These are phyloP conservation scores for Galleria mellonella DNA, from an alignment of 1,140 invertebrate species.

Conservation along the genomic window DNA sequence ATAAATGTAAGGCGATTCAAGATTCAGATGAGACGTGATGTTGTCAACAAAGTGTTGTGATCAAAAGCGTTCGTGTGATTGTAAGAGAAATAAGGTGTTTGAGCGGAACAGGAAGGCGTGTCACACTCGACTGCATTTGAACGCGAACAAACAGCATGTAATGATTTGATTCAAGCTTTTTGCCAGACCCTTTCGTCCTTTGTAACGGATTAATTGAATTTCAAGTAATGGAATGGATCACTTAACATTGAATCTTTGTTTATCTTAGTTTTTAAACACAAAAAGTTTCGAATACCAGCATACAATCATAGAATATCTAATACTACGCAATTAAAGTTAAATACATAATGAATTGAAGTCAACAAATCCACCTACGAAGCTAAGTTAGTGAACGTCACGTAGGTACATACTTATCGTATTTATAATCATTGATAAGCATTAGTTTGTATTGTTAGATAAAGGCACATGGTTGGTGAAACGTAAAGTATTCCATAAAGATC, in stretches of 20 bases:
- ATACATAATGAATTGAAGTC: too few relatives aligned
- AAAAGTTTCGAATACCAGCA: too few relatives aligned
- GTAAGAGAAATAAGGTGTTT: slow-evolving; percentile 15
- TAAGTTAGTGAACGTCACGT: slow-evolving; percentile 2
- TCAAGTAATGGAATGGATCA: too few relatives aligned
- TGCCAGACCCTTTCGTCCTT: slow-evolving; percentile 41
- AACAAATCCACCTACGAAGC: too few relatives aligned
- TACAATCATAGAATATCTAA: too few relatives aligned
- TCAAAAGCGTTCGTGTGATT: too few relatives aligned
- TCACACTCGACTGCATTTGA: slow-evolving; percentile 24
- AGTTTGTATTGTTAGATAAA: slow-evolving; percentile 6
- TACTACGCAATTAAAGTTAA: too few relatives aligned
- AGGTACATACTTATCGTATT: not conserved
- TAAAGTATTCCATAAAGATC: slow-evolving; percentile 7
- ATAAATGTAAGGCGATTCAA: too few relatives aligned
- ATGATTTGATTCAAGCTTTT: slow-evolving; percentile 44
- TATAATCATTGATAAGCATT: slow-evolving; percentile 2
- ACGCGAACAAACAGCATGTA: slow-evolving; percentile 37
- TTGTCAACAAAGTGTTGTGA: too few relatives aligned
- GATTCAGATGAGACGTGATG: too few relatives aligned
- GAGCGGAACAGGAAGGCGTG: slow-evolving; percentile 40
- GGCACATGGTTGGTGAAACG: not conserved
- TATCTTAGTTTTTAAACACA: too few relatives aligned
- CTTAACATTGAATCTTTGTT: too few relatives aligned
- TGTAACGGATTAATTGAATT: slow-evolving; percentile 16